These are phyloP conservation scores for Dendrocincla fuliginosa DNA, from an alignment of 2,797 vertebrate species.

Conservation along the genomic window DNA sequence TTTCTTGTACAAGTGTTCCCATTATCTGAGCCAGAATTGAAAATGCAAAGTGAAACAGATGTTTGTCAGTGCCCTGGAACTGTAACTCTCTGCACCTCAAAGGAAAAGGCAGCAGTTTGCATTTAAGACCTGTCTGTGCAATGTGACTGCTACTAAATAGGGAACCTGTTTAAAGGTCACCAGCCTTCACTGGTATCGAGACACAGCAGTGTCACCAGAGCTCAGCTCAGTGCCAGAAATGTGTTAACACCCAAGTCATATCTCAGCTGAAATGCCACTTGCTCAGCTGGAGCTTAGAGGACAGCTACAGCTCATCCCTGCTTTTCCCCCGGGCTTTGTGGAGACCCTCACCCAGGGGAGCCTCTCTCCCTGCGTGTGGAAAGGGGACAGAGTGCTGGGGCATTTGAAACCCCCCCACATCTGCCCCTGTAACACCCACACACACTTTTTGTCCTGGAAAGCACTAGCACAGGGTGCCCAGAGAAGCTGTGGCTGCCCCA, in stretches of 20 bases:
- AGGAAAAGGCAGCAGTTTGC: background rate
- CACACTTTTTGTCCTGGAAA: background rate
- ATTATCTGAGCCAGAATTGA: constrained; percentile 6
- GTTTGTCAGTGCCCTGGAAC: background rate
- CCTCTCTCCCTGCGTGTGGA: background rate
- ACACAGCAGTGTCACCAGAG: background rate
- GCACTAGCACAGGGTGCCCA: background rate
- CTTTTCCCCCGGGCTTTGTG: background rate
- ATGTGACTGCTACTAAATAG: background rate
- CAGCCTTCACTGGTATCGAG: background rate
- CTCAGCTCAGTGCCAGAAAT: background rate
- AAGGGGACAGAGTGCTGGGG: background rate
- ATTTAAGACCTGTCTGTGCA: background rate
- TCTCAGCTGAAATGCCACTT: background rate
- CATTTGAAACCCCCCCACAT: background rate
- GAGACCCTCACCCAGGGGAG: background rate
- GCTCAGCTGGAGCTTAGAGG: background rate
- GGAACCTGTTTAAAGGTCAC: background rate
- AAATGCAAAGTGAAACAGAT: constrained; percentile 21
- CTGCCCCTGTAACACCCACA: background rate
- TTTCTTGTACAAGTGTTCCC: background rate
- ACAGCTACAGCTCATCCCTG: background rate
- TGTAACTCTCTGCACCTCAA: background rate
- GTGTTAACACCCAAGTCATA: background rate
- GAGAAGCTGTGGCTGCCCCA: background rate